These are phyloP conservation scores for Hippocampus barbouri DNA, from an alignment of 2,113 vertebrate genomes.

Conservation along the genomic window DNA sequence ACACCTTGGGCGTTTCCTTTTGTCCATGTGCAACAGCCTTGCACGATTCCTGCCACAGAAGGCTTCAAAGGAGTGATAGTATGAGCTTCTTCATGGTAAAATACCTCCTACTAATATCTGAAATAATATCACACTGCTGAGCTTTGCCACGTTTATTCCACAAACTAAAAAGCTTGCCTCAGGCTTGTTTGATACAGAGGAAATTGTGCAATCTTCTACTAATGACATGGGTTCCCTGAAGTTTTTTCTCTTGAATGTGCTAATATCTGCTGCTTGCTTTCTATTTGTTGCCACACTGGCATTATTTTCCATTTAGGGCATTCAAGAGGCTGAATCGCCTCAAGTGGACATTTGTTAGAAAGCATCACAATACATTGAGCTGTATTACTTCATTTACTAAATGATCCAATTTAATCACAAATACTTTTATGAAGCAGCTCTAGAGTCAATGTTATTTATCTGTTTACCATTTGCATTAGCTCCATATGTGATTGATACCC, in stretches of 20 bases:
- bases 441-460: too few species aligned
- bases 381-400: background rate
- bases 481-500: too few species aligned
- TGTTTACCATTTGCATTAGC: too few species aligned
- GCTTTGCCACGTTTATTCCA: slow-evolving; percentile 31
- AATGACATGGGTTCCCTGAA: slow-evolving; percentile 36
- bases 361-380: background rate
- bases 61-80: slow-evolving; percentile 2
- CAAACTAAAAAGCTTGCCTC: slow-evolving; percentile 37
- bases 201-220: slow-evolving; percentile 33
- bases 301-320: slow-evolving; percentile 23
- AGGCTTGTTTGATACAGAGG: slow-evolving; percentile 29
- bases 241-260: slow-evolving; percentile 21
- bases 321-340: slow-evolving; percentile 6
- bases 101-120: slow-evolving; percentile 4
- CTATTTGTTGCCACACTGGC: background rate
- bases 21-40: background rate
- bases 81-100: slow-evolving; percentile 2
- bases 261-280: slow-evolving; percentile 6
- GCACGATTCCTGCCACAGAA: background rate
- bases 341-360: background rate
- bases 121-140: slow-evolving; percentile 14
- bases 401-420: background rate
- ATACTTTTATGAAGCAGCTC: too few species aligned
- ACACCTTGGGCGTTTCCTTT: background rate